Evolutionary conservation across 2,888 invertebrate species (phyloP), one percentile per base, ranked within the genome.

Genomic region (Ptilodon capucinus): DNA sequence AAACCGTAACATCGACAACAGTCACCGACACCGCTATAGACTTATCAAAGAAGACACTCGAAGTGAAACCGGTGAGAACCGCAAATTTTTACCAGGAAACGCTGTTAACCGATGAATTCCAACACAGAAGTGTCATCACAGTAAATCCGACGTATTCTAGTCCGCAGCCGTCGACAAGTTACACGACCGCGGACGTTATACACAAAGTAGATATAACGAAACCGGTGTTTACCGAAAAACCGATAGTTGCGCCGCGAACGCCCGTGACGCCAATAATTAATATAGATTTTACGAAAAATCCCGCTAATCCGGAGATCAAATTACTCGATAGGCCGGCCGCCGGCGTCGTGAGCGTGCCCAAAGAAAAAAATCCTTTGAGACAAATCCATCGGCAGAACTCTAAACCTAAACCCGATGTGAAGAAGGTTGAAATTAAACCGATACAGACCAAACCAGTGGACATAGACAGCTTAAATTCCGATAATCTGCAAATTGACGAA

Each of bases 51-150:
- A 84, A 83, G 54, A 25, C 64, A 2, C 59, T 57, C 19, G 78
- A 76, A 1, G 58, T 66, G 0, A 75, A 70, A 57, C 77, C 80
- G 4, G 65, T 75, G 0, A 58, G 84, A 42, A 79, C 79, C 4
- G 85, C 88, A 0, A 90, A 90, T 51, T 91, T 91, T 62, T 91
- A 91, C 71, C 86, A 89, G 62, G 91, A 91, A 57, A 90, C 90
- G 0, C 64, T 88, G 19, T 38, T 65, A 40, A 55, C 71, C 0
- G 86, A 86, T 0, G 86, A 83, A 2, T 63, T 73, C 0, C 77
- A 71, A 30, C 84, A 85, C 44, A 76, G 69, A 44, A 86, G 86
- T 47, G 91, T 91, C 7, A 91, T 91, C 1, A 84, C 76, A 35
- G 54, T 79, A 0, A 91, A 91, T 30, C 91, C 90, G 0, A 81